Base-by-base conservation (phyloP, 2,113 vertebrate species). In the Nicator chloris region DNA sequence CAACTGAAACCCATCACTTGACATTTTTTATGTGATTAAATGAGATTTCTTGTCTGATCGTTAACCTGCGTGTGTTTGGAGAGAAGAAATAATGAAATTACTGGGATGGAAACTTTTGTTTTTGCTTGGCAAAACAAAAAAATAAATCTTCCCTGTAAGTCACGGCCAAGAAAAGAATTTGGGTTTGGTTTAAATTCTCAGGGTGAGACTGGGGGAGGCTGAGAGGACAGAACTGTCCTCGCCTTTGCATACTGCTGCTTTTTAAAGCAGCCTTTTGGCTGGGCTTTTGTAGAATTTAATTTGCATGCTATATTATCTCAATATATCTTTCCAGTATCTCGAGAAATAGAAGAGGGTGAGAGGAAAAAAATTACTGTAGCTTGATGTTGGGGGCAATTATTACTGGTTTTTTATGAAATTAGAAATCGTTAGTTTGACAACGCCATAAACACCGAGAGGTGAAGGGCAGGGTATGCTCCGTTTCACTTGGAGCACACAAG, bases 221-320 rank as follows among this genome's bases (percentile, higher is more conserved):
- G 95, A 78, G 96, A 96, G 96, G 96, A 93, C 83, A 60, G 91
- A 91, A 61, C 91, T 96, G 85, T 84, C 69, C 75, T 96, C 24
- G 78, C 92, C 92, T 87, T 96, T 97, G 95, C 95, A 96, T 96
- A 96, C 96, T 61, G 12, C 89, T 79, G 80, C 96, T 97, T 92
- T 95, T 91, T 94, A 95, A 95, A 96, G 96, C 82, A 45, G 91
- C 82, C 78, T 92, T 82, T 94, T 92, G 92, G 93, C 93, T 87
- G 90, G 86, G 84, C 97, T 96, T 97, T 95, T 93, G 80, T 94
- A 93, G 94, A 94, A 88, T 73, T 96, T 94, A 88, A 95, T 96
- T 95, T 95, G 91, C 95, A 80, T 92, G 64, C 85, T 83, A 0
- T 65, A 40, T 80, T 94, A 92, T 96, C 90, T 95, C 95, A 78